Conservation (phyloP, 2,888 invertebrate genomes). For the Ischnura elegans region DNA sequence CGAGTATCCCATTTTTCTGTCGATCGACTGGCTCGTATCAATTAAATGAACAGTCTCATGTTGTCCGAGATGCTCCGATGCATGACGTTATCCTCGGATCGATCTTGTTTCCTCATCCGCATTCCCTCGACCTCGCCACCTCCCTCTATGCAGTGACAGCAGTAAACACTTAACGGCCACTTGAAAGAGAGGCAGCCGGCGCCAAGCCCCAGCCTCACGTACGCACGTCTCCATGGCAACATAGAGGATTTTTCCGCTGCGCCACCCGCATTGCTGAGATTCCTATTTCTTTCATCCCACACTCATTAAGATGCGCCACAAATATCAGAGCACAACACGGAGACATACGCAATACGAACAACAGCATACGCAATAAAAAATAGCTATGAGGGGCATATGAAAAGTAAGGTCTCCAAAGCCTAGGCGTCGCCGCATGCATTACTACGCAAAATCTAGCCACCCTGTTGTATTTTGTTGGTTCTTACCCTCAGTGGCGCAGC, state of each 20-base stretch:
- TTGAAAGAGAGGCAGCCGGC: not conserved
- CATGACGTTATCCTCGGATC: not conserved
- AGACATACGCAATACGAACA: no score
- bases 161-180: conserved; percentile 2
- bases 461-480: no score
- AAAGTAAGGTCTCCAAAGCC: no score
- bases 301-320: no score
- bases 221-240: conserved; percentile 31
- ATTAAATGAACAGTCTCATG: not conserved
- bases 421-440: no score
- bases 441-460: no score
- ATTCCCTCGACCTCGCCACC: not conserved
- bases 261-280: conserved; percentile 26
- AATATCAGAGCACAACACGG: no score
- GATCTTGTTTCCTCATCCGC: conserved; percentile 17
- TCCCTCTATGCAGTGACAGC: not conserved
- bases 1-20: not conserved
- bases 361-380: no score
- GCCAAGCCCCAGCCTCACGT: not conserved
- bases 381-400: no score
- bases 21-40: not conserved
- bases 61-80: not conserved
- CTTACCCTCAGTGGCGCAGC: no score
- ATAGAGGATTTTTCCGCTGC: not conserved
- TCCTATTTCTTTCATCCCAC: not conserved